Conservation (phyloP, 2,113 vertebrate genomes). For the Jacana jacana region DNA sequence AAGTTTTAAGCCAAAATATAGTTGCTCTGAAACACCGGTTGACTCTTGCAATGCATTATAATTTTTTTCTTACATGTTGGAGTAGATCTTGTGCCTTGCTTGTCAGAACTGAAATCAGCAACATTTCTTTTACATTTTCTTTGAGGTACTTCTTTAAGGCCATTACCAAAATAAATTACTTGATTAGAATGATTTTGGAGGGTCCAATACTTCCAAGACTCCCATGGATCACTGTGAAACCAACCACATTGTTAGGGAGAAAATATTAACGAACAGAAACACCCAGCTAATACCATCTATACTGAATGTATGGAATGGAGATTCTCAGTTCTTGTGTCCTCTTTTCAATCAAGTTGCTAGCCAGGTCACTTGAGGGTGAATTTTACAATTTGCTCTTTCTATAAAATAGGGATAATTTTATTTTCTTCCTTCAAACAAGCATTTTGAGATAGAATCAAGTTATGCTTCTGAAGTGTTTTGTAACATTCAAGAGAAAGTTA, state of each 20-base stretch:
- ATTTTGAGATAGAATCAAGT: not conserved
- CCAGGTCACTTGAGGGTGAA: not conserved
- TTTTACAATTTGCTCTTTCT: not conserved
- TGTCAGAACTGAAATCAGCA: not conserved
- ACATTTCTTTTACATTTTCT: not conserved
- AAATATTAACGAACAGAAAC: not conserved
- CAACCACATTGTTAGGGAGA: not conserved
- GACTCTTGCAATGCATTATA: not conserved
- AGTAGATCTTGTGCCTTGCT: not conserved
- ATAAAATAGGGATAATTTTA: not conserved
- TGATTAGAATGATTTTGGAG: not conserved
- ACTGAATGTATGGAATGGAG: not conserved
- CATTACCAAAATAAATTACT: not conserved
- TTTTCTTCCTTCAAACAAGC: not conserved
- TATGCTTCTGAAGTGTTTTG: not conserved
- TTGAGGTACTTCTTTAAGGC: not conserved
- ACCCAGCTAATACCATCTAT: not conserved
- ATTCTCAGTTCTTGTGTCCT: not conserved
- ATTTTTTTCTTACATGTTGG: not conserved
- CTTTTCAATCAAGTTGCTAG: not conserved
- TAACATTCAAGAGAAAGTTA: not conserved
- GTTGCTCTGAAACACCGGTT: not conserved
- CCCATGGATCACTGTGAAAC: not conserved
- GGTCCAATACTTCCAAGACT: not conserved
- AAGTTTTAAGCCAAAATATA: not conserved